Conservation (phyloP, 1,140 invertebrate species). For the Brachionus rotundiformis region DNA sequence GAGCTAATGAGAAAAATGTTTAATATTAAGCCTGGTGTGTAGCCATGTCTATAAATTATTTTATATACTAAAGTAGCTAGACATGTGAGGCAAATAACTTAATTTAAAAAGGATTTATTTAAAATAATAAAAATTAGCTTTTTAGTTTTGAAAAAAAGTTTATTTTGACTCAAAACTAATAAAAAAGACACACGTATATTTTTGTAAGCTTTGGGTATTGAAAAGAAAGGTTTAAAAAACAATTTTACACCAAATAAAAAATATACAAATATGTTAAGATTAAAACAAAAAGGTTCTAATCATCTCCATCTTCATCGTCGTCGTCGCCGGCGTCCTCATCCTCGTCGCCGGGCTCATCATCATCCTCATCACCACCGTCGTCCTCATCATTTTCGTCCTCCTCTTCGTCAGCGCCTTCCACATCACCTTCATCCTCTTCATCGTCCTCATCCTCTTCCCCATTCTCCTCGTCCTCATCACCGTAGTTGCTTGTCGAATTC, state of each 20-base stretch:
- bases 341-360: constrained; percentile 36
- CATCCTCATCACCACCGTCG: constrained; percentile 33
- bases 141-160: background rate
- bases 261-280: background rate
- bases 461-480: constrained; percentile 43
- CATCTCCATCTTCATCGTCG: constrained; percentile 26
- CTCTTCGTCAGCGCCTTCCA: background rate
- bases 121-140: background rate
- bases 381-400: constrained; percentile 38
- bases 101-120: background rate
- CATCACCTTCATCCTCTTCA: constrained; percentile 34
- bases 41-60: no score
- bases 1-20: no score
- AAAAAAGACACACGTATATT: background rate
- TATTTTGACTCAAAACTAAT: background rate
- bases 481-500: constrained; percentile 20
- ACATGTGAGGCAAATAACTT: background rate
- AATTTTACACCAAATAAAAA: constrained; percentile 11
- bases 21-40: no score
- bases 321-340: constrained; percentile 25
- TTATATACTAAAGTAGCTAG: background rate
- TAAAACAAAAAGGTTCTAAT: background rate
- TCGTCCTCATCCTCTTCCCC: constrained; percentile 49
- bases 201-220: background rate
- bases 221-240: background rate